Conservation (phyloP, 1,140 invertebrate species). For the Aphelinus atriplicis region DNA sequence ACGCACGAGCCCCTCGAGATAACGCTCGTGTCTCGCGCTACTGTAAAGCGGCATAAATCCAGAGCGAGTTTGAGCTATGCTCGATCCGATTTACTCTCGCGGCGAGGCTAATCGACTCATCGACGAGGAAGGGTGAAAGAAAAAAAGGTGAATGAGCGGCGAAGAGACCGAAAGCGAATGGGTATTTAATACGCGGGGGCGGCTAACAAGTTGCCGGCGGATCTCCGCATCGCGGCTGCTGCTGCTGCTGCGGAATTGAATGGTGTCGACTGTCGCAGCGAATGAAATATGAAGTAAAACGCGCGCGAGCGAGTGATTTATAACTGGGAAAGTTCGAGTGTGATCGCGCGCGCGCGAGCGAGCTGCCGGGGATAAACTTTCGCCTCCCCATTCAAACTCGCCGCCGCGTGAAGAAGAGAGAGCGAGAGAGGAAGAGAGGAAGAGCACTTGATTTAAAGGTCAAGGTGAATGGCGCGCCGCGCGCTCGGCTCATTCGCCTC, state of each 20-base stretch:
- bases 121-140: too few species aligned
- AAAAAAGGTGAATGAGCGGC: too few species aligned
- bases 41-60: neutral
- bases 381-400: constrained; percentile 7
- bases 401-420: neutral
- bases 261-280: neutral
- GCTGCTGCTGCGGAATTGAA: constrained; percentile 6
- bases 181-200: too few species aligned
- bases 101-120: too few species aligned
- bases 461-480: constrained; percentile 20
- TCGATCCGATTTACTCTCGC: too few species aligned
- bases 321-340: constrained; percentile 19
- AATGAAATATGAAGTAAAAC: constrained; percentile 21
- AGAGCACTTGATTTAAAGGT: constrained; percentile 24
- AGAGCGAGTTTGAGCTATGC: neutral
- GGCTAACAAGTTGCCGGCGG: neutral
- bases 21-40: neutral
- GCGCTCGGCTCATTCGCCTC: neutral
- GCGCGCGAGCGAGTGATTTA: neutral
- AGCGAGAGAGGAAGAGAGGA: neutral
- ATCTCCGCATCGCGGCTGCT: neutral
- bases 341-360: neutral
- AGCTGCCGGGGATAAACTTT: neutral
- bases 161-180: too few species aligned
- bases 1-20: neutral